phyloP scores from a whole-genome alignment of 2,888 invertebrate species.

The Macrosoma leucophasiata region DNA sequence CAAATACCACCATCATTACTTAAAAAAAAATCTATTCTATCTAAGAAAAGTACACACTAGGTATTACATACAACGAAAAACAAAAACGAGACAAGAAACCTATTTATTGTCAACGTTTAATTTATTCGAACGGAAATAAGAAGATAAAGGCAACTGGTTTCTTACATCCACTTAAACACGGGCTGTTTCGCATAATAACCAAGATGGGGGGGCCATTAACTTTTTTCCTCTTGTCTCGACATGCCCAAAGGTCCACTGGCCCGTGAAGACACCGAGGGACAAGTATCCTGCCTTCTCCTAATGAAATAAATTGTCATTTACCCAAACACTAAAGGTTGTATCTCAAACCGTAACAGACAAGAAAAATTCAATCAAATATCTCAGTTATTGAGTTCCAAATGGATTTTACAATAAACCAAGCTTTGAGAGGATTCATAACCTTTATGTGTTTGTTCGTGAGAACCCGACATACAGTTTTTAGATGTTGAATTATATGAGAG shows the following conservation, averaged over 20 bases:
- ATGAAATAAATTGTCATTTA: conserved; percentile 64
- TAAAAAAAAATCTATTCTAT: neutral
- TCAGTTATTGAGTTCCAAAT: too few species aligned
- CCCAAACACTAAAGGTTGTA: conserved; percentile 30
- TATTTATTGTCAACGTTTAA: conserved; percentile 35
- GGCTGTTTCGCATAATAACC: conserved; percentile 57
- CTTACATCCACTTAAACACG: conserved; percentile 56
- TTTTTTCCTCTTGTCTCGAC: conserved; percentile 66
- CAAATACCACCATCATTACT: too few species aligned
- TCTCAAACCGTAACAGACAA: conserved; percentile 8
- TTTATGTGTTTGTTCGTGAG: conserved; percentile 49
- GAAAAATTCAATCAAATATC: conserved; percentile 25
- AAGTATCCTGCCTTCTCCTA: conserved; percentile 72
- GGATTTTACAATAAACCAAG: too few species aligned
- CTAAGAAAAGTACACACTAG: neutral
- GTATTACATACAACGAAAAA: conserved; percentile 2
- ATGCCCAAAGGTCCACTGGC: conserved; percentile 55
- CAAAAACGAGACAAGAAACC: conserved; percentile 8
- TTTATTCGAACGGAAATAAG: conserved; percentile 65
- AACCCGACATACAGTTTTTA: conserved; percentile 36
- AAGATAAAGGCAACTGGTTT: conserved; percentile 63
- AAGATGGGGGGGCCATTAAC: conserved; percentile 52
- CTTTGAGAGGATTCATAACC: conserved; percentile 55
- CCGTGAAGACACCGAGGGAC: conserved; percentile 71
- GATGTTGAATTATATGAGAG: conserved; percentile 39